Evolutionary conservation across 2,888 invertebrate species (phyloP), one percentile per base, ranked within the genome.

Genomic region (Lordiphosa fenestrarum): DNA sequence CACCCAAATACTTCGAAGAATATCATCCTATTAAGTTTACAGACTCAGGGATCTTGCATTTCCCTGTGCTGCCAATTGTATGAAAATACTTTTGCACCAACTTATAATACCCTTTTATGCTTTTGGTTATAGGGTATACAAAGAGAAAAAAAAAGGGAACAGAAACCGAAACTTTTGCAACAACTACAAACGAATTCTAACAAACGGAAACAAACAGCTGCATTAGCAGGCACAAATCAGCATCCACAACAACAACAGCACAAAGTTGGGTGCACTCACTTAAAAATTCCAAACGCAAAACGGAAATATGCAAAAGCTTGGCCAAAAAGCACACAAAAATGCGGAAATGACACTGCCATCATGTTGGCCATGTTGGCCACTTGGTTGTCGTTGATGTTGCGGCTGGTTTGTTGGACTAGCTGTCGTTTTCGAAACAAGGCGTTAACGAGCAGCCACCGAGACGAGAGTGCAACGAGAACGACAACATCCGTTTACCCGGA

Each of bases 291-390:
- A 71, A 84, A 78, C 86, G 81, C 86, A 78, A 73, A 81, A 81
- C 87, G 87, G 87, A 86, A 86, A 87, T 87, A 86, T 84, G 86
- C 73, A 84, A 71, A 84, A 76, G 74, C 82, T 71, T 62, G 66
- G 66, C 56, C 40, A 38, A 46, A 70, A 71, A 35, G 21, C 40
- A 15, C 44, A 33, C 33, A 44, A 30, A 44, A 44, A 44, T 15
- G 44, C 85, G 86, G 85, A 86, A 86, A 86, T 86, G 82, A 82
- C 69, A 66, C 56, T 67, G 72, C 66, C 68, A 62, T 68, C 71
- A 75, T 69, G 66, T 66, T 73, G 67, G 73, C 61, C 51, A 59
- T 49, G 51, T 48, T 61, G 52, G 52, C 52, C 46, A 47, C 38
- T 54, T 50, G 47, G 47, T 37, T 12, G 39, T 46, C 19, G 50